Evolutionary conservation across 2,797 vertebrate genomes (phyloP).

Genomic region (Nannoperca obscura): DNA sequence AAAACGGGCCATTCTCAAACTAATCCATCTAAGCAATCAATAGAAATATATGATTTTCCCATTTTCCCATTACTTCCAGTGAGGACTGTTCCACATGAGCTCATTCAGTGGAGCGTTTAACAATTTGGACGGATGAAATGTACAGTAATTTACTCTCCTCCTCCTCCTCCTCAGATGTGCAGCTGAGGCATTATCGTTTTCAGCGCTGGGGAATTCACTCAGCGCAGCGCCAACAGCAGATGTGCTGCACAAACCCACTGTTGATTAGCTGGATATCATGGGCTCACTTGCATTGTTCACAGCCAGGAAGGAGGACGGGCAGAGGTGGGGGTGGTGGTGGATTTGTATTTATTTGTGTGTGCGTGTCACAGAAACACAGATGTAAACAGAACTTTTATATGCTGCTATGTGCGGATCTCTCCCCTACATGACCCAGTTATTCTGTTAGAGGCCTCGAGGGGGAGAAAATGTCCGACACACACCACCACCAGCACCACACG

Average conservation of each 20-base stretch:
- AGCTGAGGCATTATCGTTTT: constrained; percentile 48
- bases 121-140: constrained; percentile 27
- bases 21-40: constrained; percentile 36
- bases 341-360: constrained; percentile 27
- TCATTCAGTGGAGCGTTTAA: constrained; percentile 33
- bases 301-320: constrained; percentile 1
- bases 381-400: constrained; percentile 15
- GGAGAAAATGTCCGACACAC: not conserved
- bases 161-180: constrained; percentile 44
- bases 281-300: constrained; percentile 3
- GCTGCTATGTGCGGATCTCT: constrained; percentile 14
- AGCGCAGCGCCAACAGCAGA: constrained; percentile 42
- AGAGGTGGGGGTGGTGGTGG: not conserved
- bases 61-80: constrained; percentile 28
- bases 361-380: constrained; percentile 23
- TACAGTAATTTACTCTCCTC: constrained; percentile 56
- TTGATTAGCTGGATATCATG: constrained; percentile 37
- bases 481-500: not conserved
- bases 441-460: not conserved
- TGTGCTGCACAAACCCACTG: constrained; percentile 35
- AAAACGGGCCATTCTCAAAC: constrained; percentile 24
- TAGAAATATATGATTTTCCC: constrained; percentile 47
- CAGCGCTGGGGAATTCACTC: constrained; percentile 16
- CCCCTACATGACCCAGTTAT: constrained; percentile 21
- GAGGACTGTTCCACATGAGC: constrained; percentile 28